Evolutionary conservation across 2,888 invertebrate species (phyloP).

Genomic region (Conops quadrifasciatus): DNA sequence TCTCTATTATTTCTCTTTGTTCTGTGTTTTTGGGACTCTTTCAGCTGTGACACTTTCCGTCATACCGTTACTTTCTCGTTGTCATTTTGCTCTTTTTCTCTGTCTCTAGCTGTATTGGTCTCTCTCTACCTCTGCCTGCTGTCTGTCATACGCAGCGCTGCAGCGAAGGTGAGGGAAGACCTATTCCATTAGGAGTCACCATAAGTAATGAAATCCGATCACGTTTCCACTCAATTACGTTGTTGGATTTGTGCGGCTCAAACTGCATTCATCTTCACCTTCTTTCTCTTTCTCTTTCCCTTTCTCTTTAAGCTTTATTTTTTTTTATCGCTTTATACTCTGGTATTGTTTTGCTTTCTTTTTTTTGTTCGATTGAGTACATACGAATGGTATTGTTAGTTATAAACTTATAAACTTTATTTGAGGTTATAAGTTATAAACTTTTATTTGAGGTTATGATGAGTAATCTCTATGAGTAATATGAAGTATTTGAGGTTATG

Average conservation of each 20-base stretch:
- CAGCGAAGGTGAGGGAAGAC: constrained; percentile 40
- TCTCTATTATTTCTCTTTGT: constrained; percentile 32
- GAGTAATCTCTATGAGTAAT: too few relatives aligned
- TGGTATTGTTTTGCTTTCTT: not conserved
- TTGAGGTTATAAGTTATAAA: too few relatives aligned
- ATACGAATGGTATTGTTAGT: too few relatives aligned
- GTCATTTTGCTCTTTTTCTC: constrained; percentile 20
- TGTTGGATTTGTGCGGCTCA: constrained; percentile 47
- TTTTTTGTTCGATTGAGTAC: not conserved
- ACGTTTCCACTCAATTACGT: constrained; percentile 65
- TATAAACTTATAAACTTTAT: too few relatives aligned
- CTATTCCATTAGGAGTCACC: constrained; percentile 51
- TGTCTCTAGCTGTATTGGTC: constrained; percentile 26
- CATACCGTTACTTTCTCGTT: not conserved
- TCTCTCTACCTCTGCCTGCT: not conserved
- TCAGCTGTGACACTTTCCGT: constrained; percentile 12
- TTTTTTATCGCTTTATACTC: not conserved
- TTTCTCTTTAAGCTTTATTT: not conserved
- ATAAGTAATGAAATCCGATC: constrained; percentile 61
- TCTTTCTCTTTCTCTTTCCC: not conserved
- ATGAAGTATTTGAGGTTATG: too few relatives aligned
- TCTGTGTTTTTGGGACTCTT: constrained; percentile 25
- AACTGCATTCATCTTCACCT: not conserved
- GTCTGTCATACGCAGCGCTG: not conserved
- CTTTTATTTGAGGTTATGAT: too few relatives aligned